Evolutionary conservation across 2,888 invertebrate species (phyloP).

Genomic region (Branchellion lobata): DNA sequence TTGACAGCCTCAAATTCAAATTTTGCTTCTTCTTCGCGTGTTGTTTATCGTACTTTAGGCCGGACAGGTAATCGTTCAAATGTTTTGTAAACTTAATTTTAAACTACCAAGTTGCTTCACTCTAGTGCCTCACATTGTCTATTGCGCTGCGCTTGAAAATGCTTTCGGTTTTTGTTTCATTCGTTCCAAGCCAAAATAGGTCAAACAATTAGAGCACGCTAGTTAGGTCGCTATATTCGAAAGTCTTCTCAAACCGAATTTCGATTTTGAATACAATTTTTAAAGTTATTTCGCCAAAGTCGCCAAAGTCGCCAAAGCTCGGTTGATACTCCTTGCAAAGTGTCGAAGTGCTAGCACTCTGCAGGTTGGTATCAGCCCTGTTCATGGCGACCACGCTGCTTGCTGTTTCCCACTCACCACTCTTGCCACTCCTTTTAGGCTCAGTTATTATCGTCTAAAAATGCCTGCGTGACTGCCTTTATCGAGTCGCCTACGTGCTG

Average conservation of each 20-base stretch:
- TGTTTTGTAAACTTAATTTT: background rate
- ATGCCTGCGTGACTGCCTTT: too few relatives aligned
- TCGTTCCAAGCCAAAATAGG: too few relatives aligned
- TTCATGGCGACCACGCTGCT: slow-evolving; percentile 18
- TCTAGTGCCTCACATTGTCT: background rate
- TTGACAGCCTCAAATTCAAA: background rate
- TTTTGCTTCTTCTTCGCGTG: background rate
- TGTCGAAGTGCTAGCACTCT: slow-evolving; percentile 43
- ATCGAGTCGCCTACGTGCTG: too few relatives aligned
- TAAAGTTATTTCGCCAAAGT: too few relatives aligned
- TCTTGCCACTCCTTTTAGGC: background rate
- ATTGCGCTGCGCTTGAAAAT: too few relatives aligned
- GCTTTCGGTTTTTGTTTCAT: too few relatives aligned
- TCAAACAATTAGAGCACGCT: too few relatives aligned
- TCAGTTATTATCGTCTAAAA: too few relatives aligned
- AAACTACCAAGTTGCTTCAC: background rate
- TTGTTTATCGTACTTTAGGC: background rate
- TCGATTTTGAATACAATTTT: too few relatives aligned
- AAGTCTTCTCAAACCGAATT: too few relatives aligned
- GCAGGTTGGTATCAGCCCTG: slow-evolving; percentile 49
- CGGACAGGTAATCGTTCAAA: background rate
- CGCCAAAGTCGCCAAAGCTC: too few relatives aligned
- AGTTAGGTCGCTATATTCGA: too few relatives aligned
- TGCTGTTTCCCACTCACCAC: background rate
- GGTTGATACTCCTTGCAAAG: slow-evolving; percentile 47